Evolutionary conservation across 2,888 invertebrate species (phyloP), one percentile per base, ranked within the genome.

Genomic region (Zelleria hepariella): DNA sequence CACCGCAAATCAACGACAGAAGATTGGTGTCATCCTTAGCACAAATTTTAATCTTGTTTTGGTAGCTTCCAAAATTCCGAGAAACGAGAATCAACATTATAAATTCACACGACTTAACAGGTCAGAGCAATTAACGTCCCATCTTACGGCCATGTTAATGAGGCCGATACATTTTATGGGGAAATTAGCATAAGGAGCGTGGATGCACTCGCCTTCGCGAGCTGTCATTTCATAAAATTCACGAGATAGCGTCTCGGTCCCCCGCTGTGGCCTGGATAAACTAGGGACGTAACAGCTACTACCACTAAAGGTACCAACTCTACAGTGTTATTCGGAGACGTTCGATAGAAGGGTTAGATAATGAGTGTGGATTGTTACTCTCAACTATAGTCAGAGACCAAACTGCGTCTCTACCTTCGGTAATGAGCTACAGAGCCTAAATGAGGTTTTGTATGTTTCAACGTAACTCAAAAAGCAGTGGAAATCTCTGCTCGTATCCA

Each of bases 51-150:
- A n/a, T n/a, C n/a, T n/a, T n/a, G n/a, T n/a, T n/a, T 15, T 42
- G 6, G 32, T 42, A 32, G 2, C 32, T 32, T 32, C 2, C 32
- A 42, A 42, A 42, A 42, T 42, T 42, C 32, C 7, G 51, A 51
- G 23, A 51, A 23, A n/a, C n/a, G n/a, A 7, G 23, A 21, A 51
- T 51, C 21, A 51, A 51, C 7, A 23, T 78, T 74, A 78, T 79
- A 76, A 78, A 73, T 71, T 72, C 67, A 68, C 67, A 67, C 69
- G 70, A 69, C 73, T 77, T 74, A 76, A 79, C 78, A 83, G 83
- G 83, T 82, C 78, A 73, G 64, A 73, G 78, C 81, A 83, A 85
- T 86, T 86, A 86, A 83, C 76, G 75, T 77, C 72, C 65, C 73
- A 72, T 80, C 80, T 79, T 80, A 79, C 75, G 76, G 78, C 77